Evolutionary conservation across 2,797 vertebrate genomes (phyloP).

Genomic region (Falco berigora): DNA sequence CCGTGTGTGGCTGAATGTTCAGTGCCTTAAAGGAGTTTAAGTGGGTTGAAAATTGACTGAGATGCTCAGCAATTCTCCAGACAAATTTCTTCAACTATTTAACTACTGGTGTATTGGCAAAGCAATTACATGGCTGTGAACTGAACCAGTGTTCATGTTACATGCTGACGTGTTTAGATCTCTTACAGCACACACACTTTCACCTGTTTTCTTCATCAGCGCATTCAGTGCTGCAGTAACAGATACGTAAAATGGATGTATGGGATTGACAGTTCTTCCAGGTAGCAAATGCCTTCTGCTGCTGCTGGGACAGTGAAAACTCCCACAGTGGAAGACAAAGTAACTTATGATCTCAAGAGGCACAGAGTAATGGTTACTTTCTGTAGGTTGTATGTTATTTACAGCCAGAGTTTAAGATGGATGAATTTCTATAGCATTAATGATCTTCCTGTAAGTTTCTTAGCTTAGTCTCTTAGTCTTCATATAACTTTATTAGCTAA

Average conservation of each 20-base stretch:
- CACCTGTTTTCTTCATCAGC: slow-evolving; percentile 61
- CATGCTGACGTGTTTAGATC: slow-evolving; percentile 47
- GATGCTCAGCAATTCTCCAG: slow-evolving; percentile 48
- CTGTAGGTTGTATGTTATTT: neutral
- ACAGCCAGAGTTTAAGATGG: neutral
- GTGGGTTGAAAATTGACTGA: slow-evolving; percentile 56
- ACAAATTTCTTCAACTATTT: slow-evolving; percentile 63
- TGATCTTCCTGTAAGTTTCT: neutral
- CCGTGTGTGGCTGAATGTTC: slow-evolving; percentile 6
- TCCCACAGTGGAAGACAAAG: neutral
- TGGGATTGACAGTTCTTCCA: slow-evolving; percentile 18
- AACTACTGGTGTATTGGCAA: slow-evolving; percentile 44
- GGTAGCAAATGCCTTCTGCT: slow-evolving; percentile 36
- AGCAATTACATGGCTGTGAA: slow-evolving; percentile 21
- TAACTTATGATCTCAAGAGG: neutral
- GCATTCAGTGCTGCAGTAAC: neutral
- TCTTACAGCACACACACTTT: neutral
- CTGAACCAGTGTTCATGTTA: slow-evolving; percentile 32
- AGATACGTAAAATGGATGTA: slow-evolving; percentile 7
- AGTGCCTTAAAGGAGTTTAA: neutral
- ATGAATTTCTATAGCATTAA: neutral
- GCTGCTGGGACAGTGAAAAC: neutral
- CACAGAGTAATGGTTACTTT: neutral
- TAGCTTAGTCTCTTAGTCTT: neutral
- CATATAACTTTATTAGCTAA: neutral